phyloP scores from a whole-genome alignment of 2,113 vertebrate genomes.

The Ivindomyrus marchei region DNA sequence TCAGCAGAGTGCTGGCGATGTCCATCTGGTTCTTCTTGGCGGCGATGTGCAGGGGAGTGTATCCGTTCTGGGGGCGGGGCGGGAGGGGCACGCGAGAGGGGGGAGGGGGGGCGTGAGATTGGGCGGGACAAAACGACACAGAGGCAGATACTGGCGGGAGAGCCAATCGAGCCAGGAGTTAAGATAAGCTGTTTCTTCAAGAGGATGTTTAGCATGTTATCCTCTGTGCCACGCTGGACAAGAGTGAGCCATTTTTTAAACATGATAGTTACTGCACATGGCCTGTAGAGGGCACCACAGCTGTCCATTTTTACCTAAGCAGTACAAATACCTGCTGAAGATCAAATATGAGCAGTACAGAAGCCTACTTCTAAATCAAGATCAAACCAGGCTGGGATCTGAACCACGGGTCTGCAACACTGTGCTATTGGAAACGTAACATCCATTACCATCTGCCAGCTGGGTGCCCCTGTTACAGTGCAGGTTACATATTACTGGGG shows the following conservation, averaged over 20 bases:
- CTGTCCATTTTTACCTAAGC: neutral
- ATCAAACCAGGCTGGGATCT: neutral
- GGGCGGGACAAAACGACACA: neutral
- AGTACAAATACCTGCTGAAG: neutral
- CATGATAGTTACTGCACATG: neutral
- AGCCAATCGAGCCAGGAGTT: neutral
- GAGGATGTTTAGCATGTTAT: neutral
- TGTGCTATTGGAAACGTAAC: neutral
- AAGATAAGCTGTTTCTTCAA: neutral
- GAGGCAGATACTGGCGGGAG: neutral
- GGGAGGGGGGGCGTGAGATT: neutral
- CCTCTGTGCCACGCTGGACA: neutral
- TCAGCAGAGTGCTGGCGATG: slow-evolving; percentile 80
- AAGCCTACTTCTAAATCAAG: neutral
- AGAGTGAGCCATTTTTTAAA: neutral
- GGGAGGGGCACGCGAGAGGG: neutral
- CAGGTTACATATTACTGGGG: neutral
- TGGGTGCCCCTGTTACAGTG: neutral
- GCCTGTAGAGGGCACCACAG: neutral
- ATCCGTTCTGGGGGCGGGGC: slow-evolving; percentile 73
- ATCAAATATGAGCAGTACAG: no score
- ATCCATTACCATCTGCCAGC: neutral
- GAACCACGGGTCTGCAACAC: neutral
- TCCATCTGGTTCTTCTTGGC: slow-evolving; percentile 99
- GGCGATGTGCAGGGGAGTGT: slow-evolving; percentile 92